These are phyloP conservation scores for Tragelaphus imberbis DNA, from an alignment of 2,113 vertebrate genomes.

Conservation along the genomic window DNA sequence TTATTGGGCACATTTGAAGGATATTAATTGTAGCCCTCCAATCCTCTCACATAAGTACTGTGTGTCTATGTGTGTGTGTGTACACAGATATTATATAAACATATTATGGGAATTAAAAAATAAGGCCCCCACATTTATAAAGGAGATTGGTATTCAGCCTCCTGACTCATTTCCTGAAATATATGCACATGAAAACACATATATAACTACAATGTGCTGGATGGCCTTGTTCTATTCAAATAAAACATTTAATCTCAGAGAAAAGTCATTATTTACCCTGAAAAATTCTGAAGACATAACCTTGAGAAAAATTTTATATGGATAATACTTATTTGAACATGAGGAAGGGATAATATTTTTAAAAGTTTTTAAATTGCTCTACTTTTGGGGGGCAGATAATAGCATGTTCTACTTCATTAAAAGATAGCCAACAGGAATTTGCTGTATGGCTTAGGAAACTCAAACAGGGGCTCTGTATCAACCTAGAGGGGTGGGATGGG, in stretches of 20 bases:
- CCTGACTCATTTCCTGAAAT: neutral
- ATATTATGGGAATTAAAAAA: neutral
- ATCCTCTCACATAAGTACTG: neutral
- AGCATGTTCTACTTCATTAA: neutral
- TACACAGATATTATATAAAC: neutral
- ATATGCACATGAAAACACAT: neutral
- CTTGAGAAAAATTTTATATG: neutral
- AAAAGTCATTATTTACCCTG: neutral
- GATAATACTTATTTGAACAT: neutral
- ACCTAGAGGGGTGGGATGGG: neutral
- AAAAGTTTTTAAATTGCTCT: neutral
- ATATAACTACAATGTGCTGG: neutral
- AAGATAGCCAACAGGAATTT: neutral
- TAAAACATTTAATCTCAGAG: neutral
- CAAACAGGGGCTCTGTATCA: neutral
- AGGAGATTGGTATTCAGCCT: neutral
- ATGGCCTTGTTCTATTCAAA: neutral
- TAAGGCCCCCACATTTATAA: slow-evolving; percentile 19
- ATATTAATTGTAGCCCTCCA: neutral
- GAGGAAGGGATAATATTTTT: neutral
- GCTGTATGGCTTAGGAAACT: neutral
- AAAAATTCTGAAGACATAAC: neutral
- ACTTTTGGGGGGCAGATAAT: neutral
- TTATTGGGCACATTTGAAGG: neutral
- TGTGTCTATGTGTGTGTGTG: neutral